Evolutionary conservation across 2,888 invertebrate genomes (phyloP), one percentile per base, ranked within the genome.

Genomic region (Stenolophus ochropezus): DNA sequence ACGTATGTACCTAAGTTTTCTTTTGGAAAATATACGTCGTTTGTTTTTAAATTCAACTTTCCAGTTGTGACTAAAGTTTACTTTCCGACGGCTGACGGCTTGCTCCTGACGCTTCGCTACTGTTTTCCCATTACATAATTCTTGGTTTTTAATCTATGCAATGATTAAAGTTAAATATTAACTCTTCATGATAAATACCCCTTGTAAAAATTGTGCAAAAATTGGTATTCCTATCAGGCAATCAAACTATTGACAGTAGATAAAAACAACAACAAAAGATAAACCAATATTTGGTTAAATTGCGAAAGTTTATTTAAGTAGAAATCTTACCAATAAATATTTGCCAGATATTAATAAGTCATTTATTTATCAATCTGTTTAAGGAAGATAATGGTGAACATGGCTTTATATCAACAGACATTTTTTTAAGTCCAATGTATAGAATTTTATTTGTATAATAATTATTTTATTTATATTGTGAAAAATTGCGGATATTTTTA

Each of bases 201-300:
- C 1, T 25, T 11, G 61, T 61, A 25, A 61, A 61, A 61, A 56
- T 56, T 8, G 2, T 0, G 20, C 16, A 56, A 61, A 61, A 61
- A 61, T 4, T 61, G 14, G n/a, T 61, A n/a, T 33, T 33, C 14
- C 65, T 69, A 69, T 69, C 65, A 14, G 18, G 65, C 18, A 69
- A 69, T 69, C 25, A 73, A 73, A 73, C 21, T 73, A 73, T 73
- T 73, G 73, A 73, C 73, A 49, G 73, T 49, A 47, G 49, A 73
- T 73, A 73, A 23, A 69, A 49, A 73, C 47, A 73, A 73, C 47
- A 73, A 73, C 73, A 73, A 73, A 73, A 73, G 73, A 73, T 49
- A 73, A 73, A 73, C 47, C 18, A 73, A 73, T 73, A 73, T 73
- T 73, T 73, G 49, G 49, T 21, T 73, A 73, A 16, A 73, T 73